Evolutionary conservation across 2,113 vertebrate species (phyloP), one percentile per base, ranked within the genome.

Genomic region (Seriola aureovittata): DNA sequence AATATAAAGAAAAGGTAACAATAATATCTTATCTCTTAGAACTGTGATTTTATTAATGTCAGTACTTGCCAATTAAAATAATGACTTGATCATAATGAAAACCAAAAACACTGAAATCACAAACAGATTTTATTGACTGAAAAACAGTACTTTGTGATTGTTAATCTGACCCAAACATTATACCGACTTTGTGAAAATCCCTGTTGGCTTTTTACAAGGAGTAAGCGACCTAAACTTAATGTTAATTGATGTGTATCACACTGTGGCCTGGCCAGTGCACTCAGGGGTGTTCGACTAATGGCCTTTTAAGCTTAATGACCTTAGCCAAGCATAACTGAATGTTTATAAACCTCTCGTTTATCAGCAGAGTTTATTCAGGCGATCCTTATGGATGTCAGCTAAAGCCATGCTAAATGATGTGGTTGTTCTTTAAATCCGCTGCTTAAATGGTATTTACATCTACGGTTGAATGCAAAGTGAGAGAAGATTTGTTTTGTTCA

Each of bases 271-370:
- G 59, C 65, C 60, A 78, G 32, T 65, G 55, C 82, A 88, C 81
- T 87, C 65, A 64, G 36, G 78, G 81, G 71, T 70, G 82, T 77
- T 73, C 36, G 29, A 73, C 86, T 91, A 91, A 90, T 90, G 90
- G 88, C 83, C 85, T 85, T 92, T 89, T 89, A 91, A 89, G 83
- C 80, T 75, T 89, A 87, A 91, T 90, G 88, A 86, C 73, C 74
- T 64, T n/a, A 88, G 71, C 74, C 79, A 71, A 85, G 85, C 78
- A 91, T 71, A 84, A 87, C 88, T 73, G 73, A 85, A 75, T 86
- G 83, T 90, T 90, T 88, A 87, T 85, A 85, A 91, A 89, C n/a
- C 70, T 68, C 83, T 77, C 68, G 82, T 90, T 87, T 78, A 84
- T 90, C 85, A 91, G 71, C 34, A 8, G 68, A 76, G 78, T 81